A percentile compares a stretch with the other conserved stretches of the same genome.
These are phyloP conservation scores for Plebejus anna DNA, from an alignment of 2,888 invertebrate species.

Conservation along the genomic window DNA sequence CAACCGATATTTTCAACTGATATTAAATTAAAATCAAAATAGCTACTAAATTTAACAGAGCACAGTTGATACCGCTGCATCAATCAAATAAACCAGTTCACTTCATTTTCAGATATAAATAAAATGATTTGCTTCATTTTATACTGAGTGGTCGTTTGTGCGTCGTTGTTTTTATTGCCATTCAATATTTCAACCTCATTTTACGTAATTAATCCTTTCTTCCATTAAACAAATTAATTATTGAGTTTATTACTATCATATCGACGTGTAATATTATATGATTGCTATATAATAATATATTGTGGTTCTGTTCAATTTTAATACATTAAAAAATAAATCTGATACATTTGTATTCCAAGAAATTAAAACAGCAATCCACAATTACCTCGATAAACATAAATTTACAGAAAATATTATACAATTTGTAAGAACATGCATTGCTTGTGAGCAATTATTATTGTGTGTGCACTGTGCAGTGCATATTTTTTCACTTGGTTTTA, in stretches of 20 bases:
- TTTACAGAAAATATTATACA: too few relatives aligned
- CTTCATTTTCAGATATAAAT: conserved; percentile 26
- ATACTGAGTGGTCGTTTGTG: neutral
- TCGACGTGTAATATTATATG: neutral
- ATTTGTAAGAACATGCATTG: too few relatives aligned
- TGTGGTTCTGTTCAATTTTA: neutral
- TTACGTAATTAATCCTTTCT: neutral
- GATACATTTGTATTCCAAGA: too few relatives aligned
- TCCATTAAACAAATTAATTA: neutral
- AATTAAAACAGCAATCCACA: too few relatives aligned
- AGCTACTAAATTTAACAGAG: neutral
- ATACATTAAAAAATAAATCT: too few relatives aligned
- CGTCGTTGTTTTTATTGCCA: neutral
- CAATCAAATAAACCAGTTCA: conserved; percentile 15
- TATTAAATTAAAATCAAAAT: neutral
- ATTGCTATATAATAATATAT: too few relatives aligned
- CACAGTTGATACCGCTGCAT: conserved; percentile 4
- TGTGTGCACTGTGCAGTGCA: too few relatives aligned
- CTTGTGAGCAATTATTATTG: too few relatives aligned
- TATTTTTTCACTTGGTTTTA: too few relatives aligned
- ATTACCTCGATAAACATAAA: too few relatives aligned
- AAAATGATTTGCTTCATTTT: conserved; percentile 21
- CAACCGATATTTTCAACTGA: neutral
- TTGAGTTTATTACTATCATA: neutral
- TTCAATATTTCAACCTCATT: neutral